Evolutionary conservation across 2,888 invertebrate genomes (phyloP).

Genomic region (Polietes domitor): DNA sequence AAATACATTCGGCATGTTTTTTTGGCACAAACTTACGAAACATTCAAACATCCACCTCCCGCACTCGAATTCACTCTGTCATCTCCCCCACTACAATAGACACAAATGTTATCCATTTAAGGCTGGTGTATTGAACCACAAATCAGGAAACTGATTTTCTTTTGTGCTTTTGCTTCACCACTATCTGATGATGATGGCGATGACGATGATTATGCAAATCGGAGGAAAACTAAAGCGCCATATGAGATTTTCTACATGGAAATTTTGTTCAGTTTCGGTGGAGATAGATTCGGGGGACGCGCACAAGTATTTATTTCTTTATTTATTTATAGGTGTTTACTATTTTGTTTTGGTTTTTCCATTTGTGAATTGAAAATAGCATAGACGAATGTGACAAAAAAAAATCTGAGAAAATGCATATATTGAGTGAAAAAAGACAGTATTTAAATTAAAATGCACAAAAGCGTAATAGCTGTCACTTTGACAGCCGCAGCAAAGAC

Average conservation of each 20-base stretch:
- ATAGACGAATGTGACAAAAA: background rate
- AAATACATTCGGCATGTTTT: no score
- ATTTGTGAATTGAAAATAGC: background rate
- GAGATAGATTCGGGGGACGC: background rate
- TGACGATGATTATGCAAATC: background rate
- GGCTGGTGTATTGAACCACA: background rate
- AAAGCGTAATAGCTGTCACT: conserved; percentile 66
- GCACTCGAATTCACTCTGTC: no score
- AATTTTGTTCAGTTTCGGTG: background rate
- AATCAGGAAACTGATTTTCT: conserved; percentile 1
- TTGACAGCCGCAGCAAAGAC: conserved; percentile 65
- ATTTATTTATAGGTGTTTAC: background rate
- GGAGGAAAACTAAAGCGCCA: conserved; percentile 12
- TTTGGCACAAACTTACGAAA: no score
- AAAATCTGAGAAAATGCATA: background rate
- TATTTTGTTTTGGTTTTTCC: background rate
- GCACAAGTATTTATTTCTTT: background rate
- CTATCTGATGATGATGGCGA: background rate
- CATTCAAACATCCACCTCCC: no score
- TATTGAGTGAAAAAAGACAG: conserved; percentile 25
- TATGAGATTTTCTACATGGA: background rate
- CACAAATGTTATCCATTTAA: background rate
- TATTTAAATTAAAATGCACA: conserved; percentile 66
- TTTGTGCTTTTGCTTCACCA: background rate
- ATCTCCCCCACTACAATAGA: background rate